Percentiles rank a stretch among this genome's conserved stretches.
Conservation (phyloP, 1,140 invertebrate genomes). For the Drosophila nebulosa region DNA sequence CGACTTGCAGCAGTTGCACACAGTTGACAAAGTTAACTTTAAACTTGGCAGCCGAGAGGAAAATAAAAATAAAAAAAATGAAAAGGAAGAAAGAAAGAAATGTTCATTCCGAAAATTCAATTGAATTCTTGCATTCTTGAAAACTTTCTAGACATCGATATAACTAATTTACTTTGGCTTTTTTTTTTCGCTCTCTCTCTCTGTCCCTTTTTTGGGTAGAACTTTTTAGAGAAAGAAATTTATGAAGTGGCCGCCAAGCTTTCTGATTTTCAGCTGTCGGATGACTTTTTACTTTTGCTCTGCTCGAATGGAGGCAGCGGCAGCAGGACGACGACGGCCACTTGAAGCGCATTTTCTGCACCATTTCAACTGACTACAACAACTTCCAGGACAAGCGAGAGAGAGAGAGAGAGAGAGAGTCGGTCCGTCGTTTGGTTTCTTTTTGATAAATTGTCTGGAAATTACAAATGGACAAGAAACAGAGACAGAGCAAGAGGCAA, state of each 20-base stretch:
- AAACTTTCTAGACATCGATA: conserved; percentile 10
- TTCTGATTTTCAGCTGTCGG: conserved; percentile 7
- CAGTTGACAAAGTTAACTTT: conserved; percentile 2
- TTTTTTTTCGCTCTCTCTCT: background rate
- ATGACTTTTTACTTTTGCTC: conserved; percentile 11
- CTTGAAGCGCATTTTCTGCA: conserved; percentile 70
- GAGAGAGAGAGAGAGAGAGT: no score
- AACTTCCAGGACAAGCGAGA: no score
- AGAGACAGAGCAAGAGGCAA: background rate
- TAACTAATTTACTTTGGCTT: conserved; percentile 6
- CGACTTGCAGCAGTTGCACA: background rate
- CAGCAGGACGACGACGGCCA: conserved; percentile 28
- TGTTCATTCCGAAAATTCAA: conserved; percentile 2
- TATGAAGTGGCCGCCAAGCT: conserved; percentile 5
- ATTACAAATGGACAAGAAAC: conserved; percentile 73
- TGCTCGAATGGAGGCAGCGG: conserved; percentile 24
- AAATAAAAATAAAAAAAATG: background rate
- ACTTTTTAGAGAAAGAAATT: conserved; percentile 2
- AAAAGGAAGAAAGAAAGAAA: background rate
- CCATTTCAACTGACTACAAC: conserved; percentile 57
- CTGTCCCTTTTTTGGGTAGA: background rate
- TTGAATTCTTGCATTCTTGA: conserved; percentile 1
- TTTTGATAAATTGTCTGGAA: conserved; percentile 78
- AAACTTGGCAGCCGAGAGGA: background rate
- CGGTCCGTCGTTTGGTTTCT: conserved; percentile 23